Evolutionary conservation across 1,140 invertebrate genomes (phyloP).

Genomic region (Cyclina sinensis): DNA sequence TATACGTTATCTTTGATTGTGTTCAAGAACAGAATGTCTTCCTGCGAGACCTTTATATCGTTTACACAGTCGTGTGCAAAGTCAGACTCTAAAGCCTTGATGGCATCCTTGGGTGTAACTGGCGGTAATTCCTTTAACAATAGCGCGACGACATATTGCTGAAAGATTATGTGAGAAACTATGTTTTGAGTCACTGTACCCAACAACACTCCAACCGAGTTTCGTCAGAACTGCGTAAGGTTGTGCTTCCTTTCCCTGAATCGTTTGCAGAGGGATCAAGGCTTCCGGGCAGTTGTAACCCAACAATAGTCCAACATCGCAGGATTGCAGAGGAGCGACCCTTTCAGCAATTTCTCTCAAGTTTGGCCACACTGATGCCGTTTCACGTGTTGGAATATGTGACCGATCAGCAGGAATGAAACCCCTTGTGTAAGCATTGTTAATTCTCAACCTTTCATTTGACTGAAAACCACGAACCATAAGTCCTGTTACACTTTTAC

Average conservation of each 20-base stretch:
- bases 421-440: slow-evolving; percentile 30
- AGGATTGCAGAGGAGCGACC: neutral
- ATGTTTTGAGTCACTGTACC: neutral
- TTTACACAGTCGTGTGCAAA: neutral
- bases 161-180: neutral
- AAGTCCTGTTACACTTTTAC: slow-evolving; percentile 43
- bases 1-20: too few relatives aligned
- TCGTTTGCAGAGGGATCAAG: slow-evolving; percentile 44
- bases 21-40: too few relatives aligned
- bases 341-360: slow-evolving; percentile 29
- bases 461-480: slow-evolving; percentile 37
- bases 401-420: slow-evolving; percentile 27
- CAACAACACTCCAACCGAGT: slow-evolving; percentile 55
- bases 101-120: too few relatives aligned
- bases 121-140: neutral
- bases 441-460: slow-evolving; percentile 24
- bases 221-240: slow-evolving; percentile 52
- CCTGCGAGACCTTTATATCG: neutral
- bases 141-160: too few relatives aligned
- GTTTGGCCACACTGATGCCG: slow-evolving; percentile 54
- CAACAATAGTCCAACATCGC: slow-evolving; percentile 56
- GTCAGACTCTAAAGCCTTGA: too few relatives aligned
- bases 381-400: slow-evolving; percentile 47
- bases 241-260: neutral
- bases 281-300: slow-evolving; percentile 64